A percentile compares a stretch with the other conserved stretches of the same genome.
Conservation (phyloP, 2,113 vertebrate genomes). For the Muntiacus muntjak region DNA sequence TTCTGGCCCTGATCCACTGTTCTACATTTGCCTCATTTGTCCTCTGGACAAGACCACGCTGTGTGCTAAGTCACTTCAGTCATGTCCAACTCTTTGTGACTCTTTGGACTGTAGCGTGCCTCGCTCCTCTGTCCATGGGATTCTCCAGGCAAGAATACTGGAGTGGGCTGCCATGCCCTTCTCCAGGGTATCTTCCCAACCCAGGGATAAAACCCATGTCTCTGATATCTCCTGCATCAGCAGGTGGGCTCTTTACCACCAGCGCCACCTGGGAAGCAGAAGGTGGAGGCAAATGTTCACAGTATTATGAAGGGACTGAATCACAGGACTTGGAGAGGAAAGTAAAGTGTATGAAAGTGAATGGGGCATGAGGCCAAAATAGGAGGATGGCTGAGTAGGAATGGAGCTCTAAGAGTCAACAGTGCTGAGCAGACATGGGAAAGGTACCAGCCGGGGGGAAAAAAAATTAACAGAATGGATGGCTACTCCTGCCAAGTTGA, state of each 20-base stretch:
- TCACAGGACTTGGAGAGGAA: not conserved
- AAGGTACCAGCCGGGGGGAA: not conserved
- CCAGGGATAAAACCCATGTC: not conserved
- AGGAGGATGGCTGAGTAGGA: not conserved
- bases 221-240: not conserved
- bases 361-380: slow-evolving; percentile 40
- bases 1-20: not conserved
- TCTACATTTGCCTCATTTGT: not conserved
- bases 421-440: slow-evolving; percentile 32
- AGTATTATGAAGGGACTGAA: not conserved
- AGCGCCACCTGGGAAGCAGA: not conserved
- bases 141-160: not conserved
- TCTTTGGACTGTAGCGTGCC: rapidly evolving
- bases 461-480: not conserved
- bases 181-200: not conserved
- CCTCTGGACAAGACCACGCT: not conserved
- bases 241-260: not conserved
- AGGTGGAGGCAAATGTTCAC: not conserved
- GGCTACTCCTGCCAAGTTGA: not conserved
- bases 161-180: not conserved
- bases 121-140: not conserved
- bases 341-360: slow-evolving; percentile 18
- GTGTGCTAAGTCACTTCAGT: not conserved
- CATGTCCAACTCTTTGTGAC: not conserved
- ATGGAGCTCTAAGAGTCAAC: not conserved